Percentiles rank a stretch among this genome's conserved stretches.
Evolutionary conservation across 2,797 vertebrate species (phyloP).

Genomic region (Ceyx erithaca): DNA sequence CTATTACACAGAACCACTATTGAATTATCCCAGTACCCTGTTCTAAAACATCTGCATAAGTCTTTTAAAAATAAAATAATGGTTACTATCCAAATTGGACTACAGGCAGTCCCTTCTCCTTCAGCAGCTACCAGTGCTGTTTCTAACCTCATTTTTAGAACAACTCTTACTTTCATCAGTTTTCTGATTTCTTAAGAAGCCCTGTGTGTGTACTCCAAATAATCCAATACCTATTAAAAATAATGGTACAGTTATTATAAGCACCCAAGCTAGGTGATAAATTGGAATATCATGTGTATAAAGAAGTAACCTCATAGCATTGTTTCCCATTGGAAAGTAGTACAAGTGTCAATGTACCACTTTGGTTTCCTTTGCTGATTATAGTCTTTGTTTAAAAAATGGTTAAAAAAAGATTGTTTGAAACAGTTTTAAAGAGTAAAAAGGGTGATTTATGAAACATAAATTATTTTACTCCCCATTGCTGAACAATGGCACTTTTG

Average conservation of each 20-base stretch:
- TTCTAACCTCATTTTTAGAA: background rate
- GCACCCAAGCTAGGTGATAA: background rate
- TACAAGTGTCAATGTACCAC: background rate
- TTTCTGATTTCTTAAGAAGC: background rate
- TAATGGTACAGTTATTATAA: background rate
- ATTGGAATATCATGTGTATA: background rate
- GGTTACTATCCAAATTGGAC: background rate
- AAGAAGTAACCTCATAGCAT: background rate
- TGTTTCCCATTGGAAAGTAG: background rate
- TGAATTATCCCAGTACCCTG: background rate
- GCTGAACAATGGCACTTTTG: background rate
- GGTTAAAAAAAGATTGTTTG: background rate
- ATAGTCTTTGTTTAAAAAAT: background rate
- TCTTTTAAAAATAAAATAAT: background rate
- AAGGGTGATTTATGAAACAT: background rate
- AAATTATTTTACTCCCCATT: background rate
- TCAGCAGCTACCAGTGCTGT: background rate
- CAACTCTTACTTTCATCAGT: background rate
- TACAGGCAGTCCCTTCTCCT: background rate
- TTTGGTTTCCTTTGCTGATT: background rate
- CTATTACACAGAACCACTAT: background rate
- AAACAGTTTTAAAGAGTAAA: background rate
- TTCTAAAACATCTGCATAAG: background rate
- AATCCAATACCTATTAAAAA: background rate
- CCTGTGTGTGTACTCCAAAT: background rate